Evolutionary conservation across 2,888 invertebrate species (phyloP), one percentile per base, ranked within the genome.

Genomic region (Hydropsyche betteni): DNA sequence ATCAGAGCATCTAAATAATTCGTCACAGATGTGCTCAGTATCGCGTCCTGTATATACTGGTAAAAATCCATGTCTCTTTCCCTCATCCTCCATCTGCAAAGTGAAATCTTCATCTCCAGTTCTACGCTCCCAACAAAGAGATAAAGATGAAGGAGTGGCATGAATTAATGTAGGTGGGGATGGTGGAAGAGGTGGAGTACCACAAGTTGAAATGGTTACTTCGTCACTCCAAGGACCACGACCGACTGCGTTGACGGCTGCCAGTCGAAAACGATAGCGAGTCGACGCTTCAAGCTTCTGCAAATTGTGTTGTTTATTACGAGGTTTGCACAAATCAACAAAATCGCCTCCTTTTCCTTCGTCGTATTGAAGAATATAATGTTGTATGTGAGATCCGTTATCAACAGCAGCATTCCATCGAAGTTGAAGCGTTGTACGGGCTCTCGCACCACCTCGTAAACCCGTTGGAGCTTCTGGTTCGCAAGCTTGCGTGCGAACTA

Each of bases 181-280:
- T 24, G 96, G 96, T 81, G 92, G 92, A 69, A 90, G 85, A 0
- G 96, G 96, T 68, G 94, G 93, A 81, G 92, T 91, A 78, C 95
- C 95, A 58, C 91, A 90, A 12, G 96, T 96, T 86, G 90, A 91
- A 80, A 88, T 92, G 80, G 89, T 87, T 51, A 90, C 88, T 79
- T 91, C 89, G 55, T 91, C 91, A 72, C 93, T 93, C 87, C 91
- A 93, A 12, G 88, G 86, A 81, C 93, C 92, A 82, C 90, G 90
- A 12, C 96, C 96, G 81, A 91, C 89, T 81, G 93, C 92, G 84
- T 96, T 96, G 76, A 93, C 89, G 80, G 95, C 96, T 58, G 94
- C 92, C 81, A 96, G 84, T 72, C 96, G 91, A 86, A 96, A 95
- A 78, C 90, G 90, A 84, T 96, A 96, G 76, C 90, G 86, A 2